Conservation (phyloP, 2,888 invertebrate genomes). For the Cryptocephalus moraei region DNA sequence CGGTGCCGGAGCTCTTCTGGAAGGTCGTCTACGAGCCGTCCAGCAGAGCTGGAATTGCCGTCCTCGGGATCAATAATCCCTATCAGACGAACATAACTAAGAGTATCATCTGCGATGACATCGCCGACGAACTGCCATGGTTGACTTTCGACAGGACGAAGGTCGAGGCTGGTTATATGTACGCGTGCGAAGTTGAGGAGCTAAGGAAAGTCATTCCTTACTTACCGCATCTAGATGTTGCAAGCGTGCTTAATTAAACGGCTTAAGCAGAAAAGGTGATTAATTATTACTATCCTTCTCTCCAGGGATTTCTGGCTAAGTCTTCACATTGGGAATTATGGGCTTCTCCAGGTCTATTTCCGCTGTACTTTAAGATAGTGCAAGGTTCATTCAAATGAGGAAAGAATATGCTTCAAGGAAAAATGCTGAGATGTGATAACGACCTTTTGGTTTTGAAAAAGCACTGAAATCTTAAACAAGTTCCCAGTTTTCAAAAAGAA, state of each 20-base stretch:
- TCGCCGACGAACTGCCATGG: conserved; percentile 50
- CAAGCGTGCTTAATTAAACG: conserved; percentile 16
- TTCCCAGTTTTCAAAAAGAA: no score
- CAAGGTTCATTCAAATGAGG: no score
- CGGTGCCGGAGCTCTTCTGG: conserved; percentile 48
- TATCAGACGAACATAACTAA: conserved; percentile 21
- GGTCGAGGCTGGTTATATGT: conserved; percentile 45
- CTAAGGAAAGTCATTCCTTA: conserved; percentile 44
- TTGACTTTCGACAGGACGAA: conserved; percentile 44
- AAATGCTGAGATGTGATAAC: no score
- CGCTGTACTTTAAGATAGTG: no score
- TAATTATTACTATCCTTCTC: background rate
- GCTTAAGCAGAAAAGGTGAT: background rate
- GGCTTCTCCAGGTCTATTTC: no score
- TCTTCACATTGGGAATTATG: no score
- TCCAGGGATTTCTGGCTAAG: no score
- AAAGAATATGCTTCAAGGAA: no score
- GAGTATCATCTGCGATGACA: conserved; percentile 31
- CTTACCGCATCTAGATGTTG: conserved; percentile 44
- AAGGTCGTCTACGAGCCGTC: conserved; percentile 48
- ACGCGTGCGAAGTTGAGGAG: conserved; percentile 51
- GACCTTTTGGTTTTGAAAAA: no score
- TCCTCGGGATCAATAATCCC: conserved; percentile 56
- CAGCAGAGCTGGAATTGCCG: conserved; percentile 44
- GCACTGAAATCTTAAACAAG: no score